Base-by-base conservation (phyloP, 2,888 invertebrate genomes). In the Clitarchus hookeri region DNA sequence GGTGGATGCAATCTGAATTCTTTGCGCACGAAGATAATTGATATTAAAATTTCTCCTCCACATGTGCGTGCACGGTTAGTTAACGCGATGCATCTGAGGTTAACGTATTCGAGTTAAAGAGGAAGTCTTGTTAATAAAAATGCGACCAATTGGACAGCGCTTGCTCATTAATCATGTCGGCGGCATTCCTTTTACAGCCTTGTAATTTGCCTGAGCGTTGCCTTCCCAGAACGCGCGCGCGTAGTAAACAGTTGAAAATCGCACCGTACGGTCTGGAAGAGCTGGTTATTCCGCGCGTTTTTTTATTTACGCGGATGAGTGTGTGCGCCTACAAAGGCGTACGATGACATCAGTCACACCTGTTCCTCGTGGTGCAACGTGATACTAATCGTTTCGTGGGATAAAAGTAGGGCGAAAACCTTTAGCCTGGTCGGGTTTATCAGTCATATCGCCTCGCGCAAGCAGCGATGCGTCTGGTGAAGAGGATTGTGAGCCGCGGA, bases 341-440 rank as follows among this genome's bases (percentile, higher is more conserved):
- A n/a, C 65, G 65, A 65, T 65, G 65, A 65, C 65, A 65, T 65
- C 65, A 65, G 65, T 19, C 65, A n/a, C 65, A 65, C 65, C 65
- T 65, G 65, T 65, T 65, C n/a, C 6, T 65, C 6, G 65, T n/a
- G 65, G 65, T 65, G 65, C 65, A 23, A 8, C 65, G 65, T 8
- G 65, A 23, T n/a, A 65, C 16, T 65, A 65, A 65, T 65, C 65
- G 65, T 11, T 65, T 65, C 65, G 19, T 8, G 53, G 53, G 53
- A 53, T 53, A 53, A 53, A 65, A 65, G 48, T 48, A 0, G 48
- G 65, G 65, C 65, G 65, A 8, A 23, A 65, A 65, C 65, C 65
- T 6, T 6, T 65, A 11, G 65, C 65, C n/a, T n/a, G 6, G 65
- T 19, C 65, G 65, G 19, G 19, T 23, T 65, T 65, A 65, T 65